Evolutionary conservation across 2,797 vertebrate genomes (phyloP).

Genomic region (Peromyscus melanophrys): DNA sequence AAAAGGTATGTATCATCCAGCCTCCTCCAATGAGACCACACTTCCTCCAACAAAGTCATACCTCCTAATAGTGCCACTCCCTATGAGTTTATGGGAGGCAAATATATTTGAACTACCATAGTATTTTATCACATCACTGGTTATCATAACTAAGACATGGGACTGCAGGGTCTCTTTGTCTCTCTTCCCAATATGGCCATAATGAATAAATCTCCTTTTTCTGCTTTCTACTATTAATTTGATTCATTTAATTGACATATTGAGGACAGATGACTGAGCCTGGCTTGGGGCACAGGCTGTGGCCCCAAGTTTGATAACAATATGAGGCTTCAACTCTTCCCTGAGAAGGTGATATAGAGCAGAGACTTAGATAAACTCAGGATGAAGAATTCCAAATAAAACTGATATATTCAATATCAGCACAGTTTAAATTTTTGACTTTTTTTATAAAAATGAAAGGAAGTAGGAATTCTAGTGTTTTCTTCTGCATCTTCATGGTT

Average conservation of each 20-base stretch:
- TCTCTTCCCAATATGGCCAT: background rate
- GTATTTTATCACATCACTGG: background rate
- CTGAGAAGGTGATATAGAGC: background rate
- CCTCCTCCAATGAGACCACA: too few relatives aligned
- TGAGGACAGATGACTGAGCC: background rate
- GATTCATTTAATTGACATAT: background rate
- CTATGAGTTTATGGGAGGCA: too few relatives aligned
- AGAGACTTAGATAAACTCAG: background rate
- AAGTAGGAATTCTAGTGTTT: background rate
- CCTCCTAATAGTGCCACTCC: too few relatives aligned
- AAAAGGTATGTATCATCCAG: too few relatives aligned
- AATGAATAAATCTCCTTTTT: background rate
- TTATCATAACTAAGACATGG: background rate
- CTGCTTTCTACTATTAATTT: background rate
- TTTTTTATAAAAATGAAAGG: slow-evolving; percentile 34
- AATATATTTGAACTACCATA: too few relatives aligned
- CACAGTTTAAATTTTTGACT: background rate
- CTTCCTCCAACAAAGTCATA: too few relatives aligned
- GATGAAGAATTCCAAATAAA: background rate
- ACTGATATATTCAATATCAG: background rate
- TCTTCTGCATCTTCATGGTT: background rate
- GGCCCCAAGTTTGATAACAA: background rate
- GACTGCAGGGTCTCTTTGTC: background rate
- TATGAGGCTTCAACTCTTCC: background rate
- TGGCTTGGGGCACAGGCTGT: background rate